These are phyloP conservation scores for Pelodytes ibericus DNA, from an alignment of 2,797 vertebrate species.

Conservation along the genomic window DNA sequence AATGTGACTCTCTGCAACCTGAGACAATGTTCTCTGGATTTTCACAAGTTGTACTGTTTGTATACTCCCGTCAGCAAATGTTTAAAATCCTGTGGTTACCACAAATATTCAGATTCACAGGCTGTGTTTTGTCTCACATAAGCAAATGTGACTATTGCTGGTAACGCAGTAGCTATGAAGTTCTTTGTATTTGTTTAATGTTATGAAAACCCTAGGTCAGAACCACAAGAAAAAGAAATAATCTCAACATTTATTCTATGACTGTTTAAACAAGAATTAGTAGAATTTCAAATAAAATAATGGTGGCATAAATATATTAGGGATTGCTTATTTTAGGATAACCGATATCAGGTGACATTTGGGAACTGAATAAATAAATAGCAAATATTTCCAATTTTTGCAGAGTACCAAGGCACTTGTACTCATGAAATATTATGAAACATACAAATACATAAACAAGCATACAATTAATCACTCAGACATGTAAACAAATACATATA, in stretches of 20 bases:
- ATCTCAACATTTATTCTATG: background rate
- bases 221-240: background rate
- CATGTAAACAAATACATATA: no score
- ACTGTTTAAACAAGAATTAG: background rate
- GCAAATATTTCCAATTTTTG: no score
- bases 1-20: conserved; percentile 37
- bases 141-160: conserved; percentile 39
- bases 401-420: no score
- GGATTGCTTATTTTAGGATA: no score
- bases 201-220: background rate
- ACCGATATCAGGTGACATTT: no score
- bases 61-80: conserved; percentile 52
- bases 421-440: no score
- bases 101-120: conserved; percentile 47
- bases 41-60: conserved; percentile 52
- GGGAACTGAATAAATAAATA: no score
- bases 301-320: no score
- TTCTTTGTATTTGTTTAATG: conserved; percentile 8
- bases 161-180: conserved; percentile 41
- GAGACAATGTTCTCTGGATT: conserved; percentile 43
- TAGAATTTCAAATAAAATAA: background rate
- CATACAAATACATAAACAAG: no score
- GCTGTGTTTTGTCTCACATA: conserved; percentile 42
- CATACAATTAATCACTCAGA: no score
- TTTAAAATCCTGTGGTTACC: conserved; percentile 52